Percentiles rank a stretch among this genome's conserved stretches.
Conservation (phyloP, 2,888 invertebrate genomes). For the Rhagophthalmus giganteus region DNA sequence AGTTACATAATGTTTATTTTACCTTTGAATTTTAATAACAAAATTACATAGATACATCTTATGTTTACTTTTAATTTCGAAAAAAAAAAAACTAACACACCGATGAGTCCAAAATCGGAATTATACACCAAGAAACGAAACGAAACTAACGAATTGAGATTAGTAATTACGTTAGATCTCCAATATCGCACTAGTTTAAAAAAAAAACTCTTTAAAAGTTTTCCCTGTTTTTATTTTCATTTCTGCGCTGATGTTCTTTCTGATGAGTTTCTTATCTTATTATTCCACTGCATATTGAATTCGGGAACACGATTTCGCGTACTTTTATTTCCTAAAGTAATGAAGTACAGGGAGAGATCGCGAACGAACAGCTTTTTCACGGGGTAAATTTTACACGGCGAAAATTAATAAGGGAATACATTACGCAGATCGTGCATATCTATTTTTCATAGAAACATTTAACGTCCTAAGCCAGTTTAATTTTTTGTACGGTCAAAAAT, state of each 20-base stretch:
- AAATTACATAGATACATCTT: too few species aligned
- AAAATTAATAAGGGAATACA: conserved; percentile 15
- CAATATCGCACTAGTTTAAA: conserved; percentile 20
- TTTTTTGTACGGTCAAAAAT: too few species aligned
- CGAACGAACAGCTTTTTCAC: conserved; percentile 14
- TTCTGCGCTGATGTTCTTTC: conserved; percentile 32
- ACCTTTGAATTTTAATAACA: too few species aligned
- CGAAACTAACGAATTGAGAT: conserved; percentile 16
- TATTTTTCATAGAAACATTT: too few species aligned
- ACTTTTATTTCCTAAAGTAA: conserved; percentile 25
- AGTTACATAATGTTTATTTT: too few species aligned
- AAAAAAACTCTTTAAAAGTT: conserved; percentile 31
- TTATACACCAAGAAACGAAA: background rate
- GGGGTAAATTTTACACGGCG: conserved; percentile 7
- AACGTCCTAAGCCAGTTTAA: too few species aligned
- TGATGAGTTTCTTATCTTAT: conserved; percentile 40
- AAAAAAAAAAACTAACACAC: background rate
- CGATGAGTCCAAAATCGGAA: background rate
- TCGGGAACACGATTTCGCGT: conserved; percentile 18
- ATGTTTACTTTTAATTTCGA: too few species aligned
- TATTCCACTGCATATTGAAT: conserved; percentile 36
- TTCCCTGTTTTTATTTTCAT: conserved; percentile 34
- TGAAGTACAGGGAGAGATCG: conserved; percentile 16
- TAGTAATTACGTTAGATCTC: conserved; percentile 17
- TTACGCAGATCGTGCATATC: conserved; percentile 5